Conservation (phyloP, 1,140 invertebrate species). For the Drosophila dunni region DNA sequence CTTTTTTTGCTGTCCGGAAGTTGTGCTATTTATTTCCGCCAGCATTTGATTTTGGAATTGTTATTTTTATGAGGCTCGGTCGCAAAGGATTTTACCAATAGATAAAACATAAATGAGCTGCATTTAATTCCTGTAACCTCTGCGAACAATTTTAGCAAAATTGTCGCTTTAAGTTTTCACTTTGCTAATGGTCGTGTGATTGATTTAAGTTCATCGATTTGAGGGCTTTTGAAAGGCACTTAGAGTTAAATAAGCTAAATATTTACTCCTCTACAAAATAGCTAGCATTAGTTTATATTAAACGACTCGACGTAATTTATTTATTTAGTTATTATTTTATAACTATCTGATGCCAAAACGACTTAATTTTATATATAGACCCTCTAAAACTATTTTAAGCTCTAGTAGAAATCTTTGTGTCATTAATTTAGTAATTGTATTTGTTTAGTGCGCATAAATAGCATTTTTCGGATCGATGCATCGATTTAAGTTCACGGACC, state of each 20-base stretch:
- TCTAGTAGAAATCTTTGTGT: too few relatives aligned
- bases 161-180: not conserved
- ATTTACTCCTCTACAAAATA: too few relatives aligned
- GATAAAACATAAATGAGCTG: conserved; percentile 45
- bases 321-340: too few relatives aligned
- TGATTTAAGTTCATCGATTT: not conserved
- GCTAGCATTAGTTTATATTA: too few relatives aligned
- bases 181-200: not conserved
- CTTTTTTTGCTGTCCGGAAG: conserved; percentile 70
- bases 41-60: conserved; percentile 73
- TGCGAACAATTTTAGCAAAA: not conserved
- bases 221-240: too few relatives aligned
- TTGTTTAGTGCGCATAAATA: conserved; percentile 7
- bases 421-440: conserved; percentile 25
- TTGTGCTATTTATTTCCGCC: conserved; percentile 73
- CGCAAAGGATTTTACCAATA: conserved; percentile 24
- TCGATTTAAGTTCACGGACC: conserved; percentile 27
- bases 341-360: too few relatives aligned
- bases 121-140: conserved; percentile 12
- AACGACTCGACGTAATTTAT: too few relatives aligned
- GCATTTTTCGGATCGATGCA: conserved; percentile 29
- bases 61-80: conserved; percentile 60
- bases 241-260: too few relatives aligned
- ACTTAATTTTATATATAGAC: too few relatives aligned
- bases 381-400: too few relatives aligned